Base-by-base conservation (phyloP, 2,113 vertebrate species). In the Andinoacara biseriatus region DNA sequence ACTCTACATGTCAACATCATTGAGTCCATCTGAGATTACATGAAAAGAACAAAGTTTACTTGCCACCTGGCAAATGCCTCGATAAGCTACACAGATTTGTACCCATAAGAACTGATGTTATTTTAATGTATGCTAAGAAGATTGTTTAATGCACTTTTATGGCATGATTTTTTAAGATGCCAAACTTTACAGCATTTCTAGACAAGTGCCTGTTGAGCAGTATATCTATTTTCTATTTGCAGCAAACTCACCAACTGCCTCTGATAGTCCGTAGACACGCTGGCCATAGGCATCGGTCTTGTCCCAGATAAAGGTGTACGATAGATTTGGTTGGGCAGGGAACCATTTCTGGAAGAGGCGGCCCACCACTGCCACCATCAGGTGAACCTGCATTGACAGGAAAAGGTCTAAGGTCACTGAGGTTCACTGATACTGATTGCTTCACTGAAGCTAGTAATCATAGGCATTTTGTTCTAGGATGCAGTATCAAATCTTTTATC, bases 271-370 rank as follows among this genome's bases (percentile, higher is more conserved):
- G 3, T 97, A 99, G 88, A 99, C 98, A 7, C 97, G 97, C 90
- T 99, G 98, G 77, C 98, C 97, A 85, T 99, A 99, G 0, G 98
- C 98, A 10, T 99, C 98, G 0, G 98, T 99, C 94, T 99, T 99
- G 94, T 99, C 98, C 98, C 98, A 99, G 93, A 99, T 99, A 77
- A 99, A 99, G 20, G 98, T 99, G 86, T 99, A 99, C 43, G 97
- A 97, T 58, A 99, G 94, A 89, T 98, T 99, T 17, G 98, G 98
- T 10, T 98, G 98, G 29, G 98, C 98, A 1, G 98, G 98, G 79
- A 99, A 99, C 98, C 98, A 99, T 90, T 99, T 99, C 61, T 99
- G 98, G 92, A 99, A 99, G 75, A 99, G 97, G 69, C 98, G 96
- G 79, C 98, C 98, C 56, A 99, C 98, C 24, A 99, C 98, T 0